These are phyloP conservation scores for Neomorphus geoffroyi DNA, from an alignment of 2,797 vertebrate genomes.

Conservation along the genomic window DNA sequence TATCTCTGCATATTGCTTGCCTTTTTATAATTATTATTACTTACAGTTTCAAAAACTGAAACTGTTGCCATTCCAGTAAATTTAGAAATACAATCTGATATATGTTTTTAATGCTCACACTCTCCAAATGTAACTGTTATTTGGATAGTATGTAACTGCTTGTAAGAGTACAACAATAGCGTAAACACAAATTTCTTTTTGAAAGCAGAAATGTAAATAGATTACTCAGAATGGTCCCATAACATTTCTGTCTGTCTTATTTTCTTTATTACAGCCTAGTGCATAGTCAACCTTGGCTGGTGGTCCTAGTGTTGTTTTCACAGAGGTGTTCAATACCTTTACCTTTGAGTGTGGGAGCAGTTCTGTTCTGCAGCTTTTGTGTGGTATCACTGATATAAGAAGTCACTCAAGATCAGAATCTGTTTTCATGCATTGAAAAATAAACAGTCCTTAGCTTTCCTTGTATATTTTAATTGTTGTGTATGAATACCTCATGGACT, in stretches of 20 bases:
- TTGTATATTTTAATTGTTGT: background rate
- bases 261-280: background rate
- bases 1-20: background rate
- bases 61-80: background rate
- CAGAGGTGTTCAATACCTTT: background rate
- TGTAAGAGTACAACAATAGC: background rate
- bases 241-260: background rate
- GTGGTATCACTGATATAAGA: background rate
- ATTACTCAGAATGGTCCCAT: background rate
- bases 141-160: background rate
- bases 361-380: background rate
- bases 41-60: background rate
- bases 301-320: background rate
- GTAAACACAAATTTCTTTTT: background rate
- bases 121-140: rapidly evolving
- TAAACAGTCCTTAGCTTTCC: background rate
- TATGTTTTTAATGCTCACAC: background rate
- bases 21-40: background rate
- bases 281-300: too few relatives aligned
- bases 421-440: background rate
- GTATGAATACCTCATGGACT: background rate
- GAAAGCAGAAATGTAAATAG: background rate
- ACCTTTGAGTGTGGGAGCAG: background rate
- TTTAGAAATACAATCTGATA: background rate
- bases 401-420: background rate